Conservation (phyloP, 2,113 vertebrate genomes). For the Siphamia tubifer region DNA sequence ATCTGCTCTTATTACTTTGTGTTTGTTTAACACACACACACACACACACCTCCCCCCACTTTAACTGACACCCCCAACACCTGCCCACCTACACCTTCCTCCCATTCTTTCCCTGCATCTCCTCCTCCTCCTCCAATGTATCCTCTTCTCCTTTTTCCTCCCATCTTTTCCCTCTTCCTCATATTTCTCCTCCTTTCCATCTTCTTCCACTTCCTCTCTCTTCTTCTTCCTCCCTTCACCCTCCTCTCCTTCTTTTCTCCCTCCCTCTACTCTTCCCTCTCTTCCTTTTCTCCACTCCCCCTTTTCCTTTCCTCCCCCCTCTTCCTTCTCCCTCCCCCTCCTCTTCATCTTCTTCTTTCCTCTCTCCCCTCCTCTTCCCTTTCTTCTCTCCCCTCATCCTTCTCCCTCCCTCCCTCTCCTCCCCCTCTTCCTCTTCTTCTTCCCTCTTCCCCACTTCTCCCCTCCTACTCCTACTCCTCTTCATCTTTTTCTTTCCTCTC, state of each 20-base stretch:
- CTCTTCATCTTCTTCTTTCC: background rate
- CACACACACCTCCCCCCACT: constrained; percentile 10
- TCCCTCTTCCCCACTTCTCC: background rate
- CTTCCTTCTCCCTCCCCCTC: background rate
- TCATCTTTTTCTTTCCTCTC: background rate
- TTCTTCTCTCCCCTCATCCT: background rate
- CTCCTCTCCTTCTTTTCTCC: background rate
- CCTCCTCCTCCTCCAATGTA: constrained; percentile 3
- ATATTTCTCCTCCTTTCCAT: constrained; percentile 5
- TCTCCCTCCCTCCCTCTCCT: background rate
- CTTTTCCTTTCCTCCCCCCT: background rate
- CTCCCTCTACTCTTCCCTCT: background rate
- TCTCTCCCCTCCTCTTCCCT: background rate
- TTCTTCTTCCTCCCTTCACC: no score
- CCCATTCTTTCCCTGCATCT: background rate
- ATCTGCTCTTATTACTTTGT: constrained; percentile 59
- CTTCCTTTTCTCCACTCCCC: background rate
- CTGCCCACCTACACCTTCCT: constrained; percentile 19
- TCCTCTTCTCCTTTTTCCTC: no score
- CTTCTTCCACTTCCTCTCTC: background rate
- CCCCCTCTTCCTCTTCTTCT: no score
- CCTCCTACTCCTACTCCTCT: no score
- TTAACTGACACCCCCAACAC: no score
- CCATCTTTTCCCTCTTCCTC: constrained; percentile 2
- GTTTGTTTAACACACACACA: constrained; percentile 55